These are phyloP conservation scores for Galerucella pusilla DNA, from an alignment of 2,888 invertebrate genomes.

Conservation along the genomic window DNA sequence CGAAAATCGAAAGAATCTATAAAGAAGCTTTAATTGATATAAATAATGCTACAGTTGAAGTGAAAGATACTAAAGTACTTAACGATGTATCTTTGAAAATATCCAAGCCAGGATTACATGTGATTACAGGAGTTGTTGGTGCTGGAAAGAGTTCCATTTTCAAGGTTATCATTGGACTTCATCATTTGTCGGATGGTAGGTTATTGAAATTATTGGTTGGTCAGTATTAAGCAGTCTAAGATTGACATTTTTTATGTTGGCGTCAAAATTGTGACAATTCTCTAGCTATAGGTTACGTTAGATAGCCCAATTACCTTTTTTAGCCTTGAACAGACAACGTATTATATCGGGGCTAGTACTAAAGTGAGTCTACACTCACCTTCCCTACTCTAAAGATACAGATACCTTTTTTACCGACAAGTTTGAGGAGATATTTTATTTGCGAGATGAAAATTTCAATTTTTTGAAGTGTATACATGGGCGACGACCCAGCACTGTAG, in stretches of 20 bases:
- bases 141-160: constrained; percentile 69
- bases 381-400: no score
- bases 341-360: no score
- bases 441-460: background rate
- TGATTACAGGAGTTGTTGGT: constrained; percentile 74
- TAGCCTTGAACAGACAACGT: no score
- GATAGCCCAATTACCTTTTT: no score
- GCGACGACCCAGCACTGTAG: no score
- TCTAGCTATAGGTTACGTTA: no score
- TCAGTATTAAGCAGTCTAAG: no score
- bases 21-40: constrained; percentile 35
- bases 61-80: constrained; percentile 58
- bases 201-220: background rate
- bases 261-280: no score
- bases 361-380: no score
- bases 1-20: constrained; percentile 22
- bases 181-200: constrained; percentile 59
- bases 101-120: constrained; percentile 62
- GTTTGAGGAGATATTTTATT: background rate
- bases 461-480: background rate
- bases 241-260: no score
- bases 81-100: constrained; percentile 63
- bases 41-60: constrained; percentile 35
- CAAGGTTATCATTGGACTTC: constrained; percentile 62
- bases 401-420: background rate